Evolutionary conservation across 2,888 invertebrate species (phyloP).

Genomic region (Gerris lacustris): DNA sequence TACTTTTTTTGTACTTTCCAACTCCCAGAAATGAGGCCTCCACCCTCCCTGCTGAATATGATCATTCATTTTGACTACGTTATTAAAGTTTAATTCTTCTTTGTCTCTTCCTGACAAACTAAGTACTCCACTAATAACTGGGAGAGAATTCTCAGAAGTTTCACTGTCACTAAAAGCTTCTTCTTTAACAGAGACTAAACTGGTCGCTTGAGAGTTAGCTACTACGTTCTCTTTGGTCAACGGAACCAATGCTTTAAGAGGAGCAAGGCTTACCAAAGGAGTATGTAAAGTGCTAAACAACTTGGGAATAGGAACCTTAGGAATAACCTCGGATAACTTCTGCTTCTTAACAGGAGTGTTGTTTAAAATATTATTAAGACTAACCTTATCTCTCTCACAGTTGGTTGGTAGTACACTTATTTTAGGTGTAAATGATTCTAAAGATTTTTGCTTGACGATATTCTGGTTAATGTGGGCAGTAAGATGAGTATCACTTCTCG

Average conservation of each 20-base stretch:
- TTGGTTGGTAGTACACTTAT: neutral
- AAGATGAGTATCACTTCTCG: neutral
- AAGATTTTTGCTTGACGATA: neutral
- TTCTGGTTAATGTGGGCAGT: neutral
- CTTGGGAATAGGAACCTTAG: neutral
- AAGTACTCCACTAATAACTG: neutral
- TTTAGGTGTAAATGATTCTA: neutral
- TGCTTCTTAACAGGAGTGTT: neutral
- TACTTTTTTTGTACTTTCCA: conserved; percentile 72
- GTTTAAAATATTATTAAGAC: neutral
- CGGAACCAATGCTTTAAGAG: neutral
- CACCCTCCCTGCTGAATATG: conserved; percentile 66
- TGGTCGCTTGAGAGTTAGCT: neutral
- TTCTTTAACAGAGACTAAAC: neutral
- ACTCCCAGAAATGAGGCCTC: conserved; percentile 84
- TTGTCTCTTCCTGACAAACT: neutral
- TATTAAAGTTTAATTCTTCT: neutral
- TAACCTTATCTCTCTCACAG: neutral
- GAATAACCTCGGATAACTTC: neutral
- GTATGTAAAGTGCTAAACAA: neutral
- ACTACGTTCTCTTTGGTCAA: neutral
- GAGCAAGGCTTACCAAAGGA: neutral
- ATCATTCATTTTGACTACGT: conserved; percentile 49
- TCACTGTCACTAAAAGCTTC: neutral
- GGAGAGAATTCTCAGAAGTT: neutral